phyloP scores from a whole-genome alignment of 2,113 vertebrate genomes.

The Passer domesticus region DNA sequence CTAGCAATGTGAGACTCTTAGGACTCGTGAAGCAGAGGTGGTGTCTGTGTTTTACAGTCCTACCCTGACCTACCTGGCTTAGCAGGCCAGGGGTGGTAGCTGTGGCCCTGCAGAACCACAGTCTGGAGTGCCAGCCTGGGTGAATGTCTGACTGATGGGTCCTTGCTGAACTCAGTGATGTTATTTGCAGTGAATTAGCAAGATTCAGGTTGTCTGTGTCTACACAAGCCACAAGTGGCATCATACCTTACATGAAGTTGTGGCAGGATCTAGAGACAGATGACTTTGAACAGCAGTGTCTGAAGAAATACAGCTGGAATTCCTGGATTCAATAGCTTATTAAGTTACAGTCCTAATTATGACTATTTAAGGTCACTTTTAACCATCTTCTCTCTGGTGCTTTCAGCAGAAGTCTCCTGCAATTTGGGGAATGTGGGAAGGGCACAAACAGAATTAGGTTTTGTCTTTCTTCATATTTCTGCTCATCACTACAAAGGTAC shows the following conservation, averaged over 20 bases:
- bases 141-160: background rate
- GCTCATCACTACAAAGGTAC: background rate
- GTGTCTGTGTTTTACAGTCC: background rate
- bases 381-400: background rate
- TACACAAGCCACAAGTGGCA: background rate
- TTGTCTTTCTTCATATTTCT: background rate
- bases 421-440: background rate
- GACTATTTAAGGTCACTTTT: background rate
- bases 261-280: no score
- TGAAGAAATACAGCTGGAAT: background rate
- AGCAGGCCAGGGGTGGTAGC: background rate
- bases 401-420: background rate
- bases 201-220: background rate
- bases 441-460: background rate
- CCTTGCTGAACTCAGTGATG: background rate
- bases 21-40: background rate
- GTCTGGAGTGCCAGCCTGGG: background rate
- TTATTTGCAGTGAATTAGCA: background rate
- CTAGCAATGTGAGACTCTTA: background rate
- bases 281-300: background rate
- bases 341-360: background rate
- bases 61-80: background rate
- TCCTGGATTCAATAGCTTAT: background rate
- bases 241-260: background rate
- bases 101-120: background rate